Base-by-base conservation (phyloP, 2,113 vertebrate species). In the Rhynchopsitta pachyrhyncha region DNA sequence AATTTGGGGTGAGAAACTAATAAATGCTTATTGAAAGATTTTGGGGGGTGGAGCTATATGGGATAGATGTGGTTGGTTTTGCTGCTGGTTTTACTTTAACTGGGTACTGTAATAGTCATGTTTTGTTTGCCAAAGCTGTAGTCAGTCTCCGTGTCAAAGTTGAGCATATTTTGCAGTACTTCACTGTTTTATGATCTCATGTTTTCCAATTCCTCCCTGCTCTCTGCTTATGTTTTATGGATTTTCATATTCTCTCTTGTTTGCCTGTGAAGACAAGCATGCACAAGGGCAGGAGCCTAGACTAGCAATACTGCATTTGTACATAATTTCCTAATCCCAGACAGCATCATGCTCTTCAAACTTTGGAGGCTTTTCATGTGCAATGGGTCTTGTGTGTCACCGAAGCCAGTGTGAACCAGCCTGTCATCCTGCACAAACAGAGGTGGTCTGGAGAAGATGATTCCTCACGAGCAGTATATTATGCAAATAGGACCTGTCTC, bases 81-180 rank as follows among this genome's bases (percentile, higher is more conserved):
- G 64, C 47, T 64, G 11, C 29, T 78, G 49, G 33, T 70, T 92
- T 86, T 76, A 29, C 16, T 60, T 86, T 63, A n/a, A 11, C 7
- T 55, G 73, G 19, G 13, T 55, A 62, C 42, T 86, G 23, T 19
- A 39, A 18, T 8, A 23, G n/a, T 44, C 6, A 37, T 17, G 19
- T 39, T 88, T 88, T 82, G 63, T 70, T 96, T 90, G 49, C 60
- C 59, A 37, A 73, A 82, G 53, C 22, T 44, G n/a, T 66, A 62
- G 35, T 29, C 33, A 25, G 42, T 60, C 42, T 63, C 11, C 20
- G 6, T 80, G 64, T 78, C 28, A 67, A 83, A 88, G 73, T 17
- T 39, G 44, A 84, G 53, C 41, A 29, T 41, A 31, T 60, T 77
- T 82, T 92, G 39, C 20, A 82, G 35, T 63, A 57, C 64, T 87